Percentiles rank a stretch among this genome's conserved stretches.
Evolutionary conservation across 1,140 invertebrate species (phyloP).

Genomic region (Hylaeus anthracinus): DNA sequence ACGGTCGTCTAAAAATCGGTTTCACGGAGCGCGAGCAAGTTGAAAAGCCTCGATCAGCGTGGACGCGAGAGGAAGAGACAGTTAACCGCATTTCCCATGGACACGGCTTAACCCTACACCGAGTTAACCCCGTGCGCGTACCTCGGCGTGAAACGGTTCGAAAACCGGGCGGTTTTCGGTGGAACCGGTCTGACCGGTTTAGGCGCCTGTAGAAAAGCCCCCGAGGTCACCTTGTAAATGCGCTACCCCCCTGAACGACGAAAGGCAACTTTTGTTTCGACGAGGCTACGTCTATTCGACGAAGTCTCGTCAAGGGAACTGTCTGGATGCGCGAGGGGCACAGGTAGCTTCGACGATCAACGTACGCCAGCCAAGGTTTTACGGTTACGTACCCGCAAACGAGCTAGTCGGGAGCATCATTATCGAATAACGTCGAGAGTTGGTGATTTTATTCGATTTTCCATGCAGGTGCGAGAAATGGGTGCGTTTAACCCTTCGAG

Average conservation of each 20-base stretch:
- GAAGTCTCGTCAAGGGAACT: slow-evolving; percentile 12
- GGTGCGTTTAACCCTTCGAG: too few relatives aligned
- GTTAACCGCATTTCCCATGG: slow-evolving; percentile 78
- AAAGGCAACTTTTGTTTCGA: slow-evolving; percentile 73
- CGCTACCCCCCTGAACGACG: slow-evolving; percentile 46
- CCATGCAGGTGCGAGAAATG: too few relatives aligned
- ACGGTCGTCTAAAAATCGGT: too few relatives aligned
- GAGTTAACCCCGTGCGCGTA: slow-evolving; percentile 33
- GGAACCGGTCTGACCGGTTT: slow-evolving; percentile 74
- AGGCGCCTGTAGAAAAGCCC: slow-evolving; percentile 47
- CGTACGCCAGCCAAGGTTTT: not conserved
- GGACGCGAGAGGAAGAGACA: slow-evolving; percentile 42
- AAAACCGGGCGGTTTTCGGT: slow-evolving; percentile 72
- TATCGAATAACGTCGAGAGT: too few relatives aligned
- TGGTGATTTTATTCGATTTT: too few relatives aligned
- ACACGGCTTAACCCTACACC: slow-evolving; percentile 48
- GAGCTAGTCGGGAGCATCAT: too few relatives aligned
- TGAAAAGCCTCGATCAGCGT: too few relatives aligned
- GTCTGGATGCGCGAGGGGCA: not conserved
- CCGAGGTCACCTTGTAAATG: slow-evolving; percentile 37
- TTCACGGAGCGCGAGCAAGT: too few relatives aligned
- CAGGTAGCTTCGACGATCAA: not conserved
- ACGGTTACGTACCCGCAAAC: not conserved
- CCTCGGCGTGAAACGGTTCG: slow-evolving; percentile 37
- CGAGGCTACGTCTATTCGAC: slow-evolving; percentile 49